Conservation (phyloP, 2,888 invertebrate genomes). For the Oscheius myriophilus region DNA sequence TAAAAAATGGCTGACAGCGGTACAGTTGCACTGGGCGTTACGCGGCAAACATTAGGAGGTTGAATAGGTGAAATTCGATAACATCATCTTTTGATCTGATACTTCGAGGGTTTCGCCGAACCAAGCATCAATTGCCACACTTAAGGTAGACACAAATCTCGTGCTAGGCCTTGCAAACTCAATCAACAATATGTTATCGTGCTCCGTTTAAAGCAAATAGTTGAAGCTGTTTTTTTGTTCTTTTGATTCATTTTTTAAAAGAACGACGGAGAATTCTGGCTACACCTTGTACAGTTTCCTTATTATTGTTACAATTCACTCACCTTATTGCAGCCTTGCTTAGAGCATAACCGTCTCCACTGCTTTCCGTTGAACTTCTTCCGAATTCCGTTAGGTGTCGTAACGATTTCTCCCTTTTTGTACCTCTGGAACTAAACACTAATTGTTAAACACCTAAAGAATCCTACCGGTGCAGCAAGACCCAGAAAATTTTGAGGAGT, state of each 20-base stretch:
- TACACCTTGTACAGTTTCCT: too few relatives aligned
- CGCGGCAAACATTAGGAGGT: slow-evolving; percentile 17
- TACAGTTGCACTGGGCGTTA: too few relatives aligned
- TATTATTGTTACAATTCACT: neutral
- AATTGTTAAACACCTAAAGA: neutral
- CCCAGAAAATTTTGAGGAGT: slow-evolving; percentile 3
- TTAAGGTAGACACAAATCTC: too few relatives aligned
- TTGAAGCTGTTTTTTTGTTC: too few relatives aligned
- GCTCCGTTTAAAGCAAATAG: too few relatives aligned
- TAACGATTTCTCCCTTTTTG: slow-evolving; percentile 83
- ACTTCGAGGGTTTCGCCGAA: too few relatives aligned
- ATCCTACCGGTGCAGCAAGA: slow-evolving; percentile 1
- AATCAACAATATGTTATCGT: too few relatives aligned
- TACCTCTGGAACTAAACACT: slow-evolving; percentile 25
- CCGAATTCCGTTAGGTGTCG: slow-evolving; percentile 90
- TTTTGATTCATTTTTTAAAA: too few relatives aligned
- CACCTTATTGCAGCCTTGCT: slow-evolving; percentile 78
- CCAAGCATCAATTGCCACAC: too few relatives aligned
- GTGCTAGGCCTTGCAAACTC: too few relatives aligned
- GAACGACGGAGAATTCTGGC: too few relatives aligned
- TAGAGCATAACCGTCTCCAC: slow-evolving; percentile 95
- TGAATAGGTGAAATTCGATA: slow-evolving; percentile 18
- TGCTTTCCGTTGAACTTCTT: slow-evolving; percentile 99
- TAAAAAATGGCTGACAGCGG: slow-evolving; percentile 4
- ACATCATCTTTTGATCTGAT: too few relatives aligned